These are phyloP conservation scores for Gymnoscopelus braueri DNA, from an alignment of 2,797 vertebrate genomes.

Conservation along the genomic window DNA sequence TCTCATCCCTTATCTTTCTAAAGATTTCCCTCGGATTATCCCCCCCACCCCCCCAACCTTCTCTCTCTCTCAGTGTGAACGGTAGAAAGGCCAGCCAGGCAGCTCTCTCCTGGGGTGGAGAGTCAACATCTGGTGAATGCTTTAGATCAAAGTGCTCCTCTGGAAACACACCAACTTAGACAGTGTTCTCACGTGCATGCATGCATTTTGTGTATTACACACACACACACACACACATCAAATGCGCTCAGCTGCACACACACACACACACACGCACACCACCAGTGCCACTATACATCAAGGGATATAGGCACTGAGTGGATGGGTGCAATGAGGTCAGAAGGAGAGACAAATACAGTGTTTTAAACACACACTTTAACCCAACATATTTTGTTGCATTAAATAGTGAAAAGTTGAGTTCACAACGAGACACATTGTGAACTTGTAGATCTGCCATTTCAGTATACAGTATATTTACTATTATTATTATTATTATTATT, in stretches of 20 bases:
- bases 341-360: neutral
- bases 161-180: conserved; percentile 70
- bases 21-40: neutral
- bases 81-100: conserved; percentile 65
- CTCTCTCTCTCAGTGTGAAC: conserved; percentile 42
- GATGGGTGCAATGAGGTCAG: conserved; percentile 33
- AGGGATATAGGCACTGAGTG: conserved; percentile 57
- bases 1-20: conserved; percentile 55
- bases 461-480: too few species aligned
- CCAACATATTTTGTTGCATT: too few species aligned
- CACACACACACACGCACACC: neutral
- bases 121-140: conserved; percentile 77
- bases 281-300: conserved; percentile 56
- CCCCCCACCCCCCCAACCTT: conserved; percentile 27
- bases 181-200: too few species aligned
- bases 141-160: conserved; percentile 76
- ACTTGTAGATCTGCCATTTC: too few species aligned
- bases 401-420: too few species aligned
- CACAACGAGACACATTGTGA: too few species aligned
- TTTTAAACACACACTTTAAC: too few species aligned
- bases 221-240: conserved; percentile 2
- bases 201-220: conserved; percentile 13
- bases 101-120: conserved; percentile 66
- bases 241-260: neutral
- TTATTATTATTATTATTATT: too few species aligned